Percentiles rank a stretch among this genome's conserved stretches.
These are phyloP conservation scores for Nothura maculosa DNA, from an alignment of 2,797 vertebrate species.

Conservation along the genomic window DNA sequence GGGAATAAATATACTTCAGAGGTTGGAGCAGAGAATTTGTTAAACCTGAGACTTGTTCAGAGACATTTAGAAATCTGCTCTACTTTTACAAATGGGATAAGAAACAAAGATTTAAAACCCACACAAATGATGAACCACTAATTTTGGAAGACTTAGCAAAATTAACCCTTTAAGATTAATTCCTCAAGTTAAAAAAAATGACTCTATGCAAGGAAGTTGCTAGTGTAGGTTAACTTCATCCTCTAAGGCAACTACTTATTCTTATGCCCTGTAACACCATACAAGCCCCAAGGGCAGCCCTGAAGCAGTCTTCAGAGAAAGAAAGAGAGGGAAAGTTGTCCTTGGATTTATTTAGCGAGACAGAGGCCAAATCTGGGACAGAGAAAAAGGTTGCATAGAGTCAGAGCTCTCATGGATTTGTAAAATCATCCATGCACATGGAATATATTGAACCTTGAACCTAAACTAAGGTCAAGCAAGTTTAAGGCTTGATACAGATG, in stretches of 20 bases:
- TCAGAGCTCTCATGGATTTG: constrained; percentile 50
- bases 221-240: constrained; percentile 10
- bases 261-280: constrained; percentile 21
- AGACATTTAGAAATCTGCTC: not conserved
- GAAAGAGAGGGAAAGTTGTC: constrained; percentile 57
- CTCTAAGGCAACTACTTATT: constrained; percentile 25
- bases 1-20: not conserved
- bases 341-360: constrained; percentile 62
- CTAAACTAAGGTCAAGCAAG: constrained; percentile 68
- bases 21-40: not conserved
- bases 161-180: constrained; percentile 6
- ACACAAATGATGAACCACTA: constrained; percentile 31
- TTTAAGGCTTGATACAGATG: constrained; percentile 74
- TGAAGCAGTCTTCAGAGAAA: constrained; percentile 53
- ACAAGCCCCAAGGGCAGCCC: constrained; percentile 34
- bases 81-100: constrained; percentile 36
- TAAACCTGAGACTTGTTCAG: not conserved
- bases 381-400: constrained; percentile 28
- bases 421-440: constrained; percentile 69
- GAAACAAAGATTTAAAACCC: constrained; percentile 15
- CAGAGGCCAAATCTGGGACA: constrained; percentile 59
- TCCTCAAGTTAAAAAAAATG: not conserved
- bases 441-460: constrained; percentile 77
- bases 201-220: not conserved
- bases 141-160: constrained; percentile 32